Conservation (phyloP, 30 jellyfish, hydroid and myxozoan genomes). For the Aurelia coerulea region DNA sequence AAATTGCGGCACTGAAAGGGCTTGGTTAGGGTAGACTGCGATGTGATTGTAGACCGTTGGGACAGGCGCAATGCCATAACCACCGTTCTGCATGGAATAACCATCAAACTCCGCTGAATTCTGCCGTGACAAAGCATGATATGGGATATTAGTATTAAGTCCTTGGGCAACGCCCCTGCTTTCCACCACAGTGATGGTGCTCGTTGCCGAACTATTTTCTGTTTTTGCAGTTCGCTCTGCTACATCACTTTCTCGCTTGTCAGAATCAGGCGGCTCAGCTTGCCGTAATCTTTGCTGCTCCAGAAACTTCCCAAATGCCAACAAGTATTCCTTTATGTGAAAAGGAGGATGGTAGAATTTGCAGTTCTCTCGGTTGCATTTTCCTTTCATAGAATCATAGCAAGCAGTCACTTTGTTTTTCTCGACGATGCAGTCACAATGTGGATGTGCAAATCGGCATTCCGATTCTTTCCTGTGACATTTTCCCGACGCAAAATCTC, state of each 20-base stretch:
- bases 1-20: no score
- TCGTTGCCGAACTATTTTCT: neutral
- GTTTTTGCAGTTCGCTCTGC: neutral
- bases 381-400: conserved; percentile 68
- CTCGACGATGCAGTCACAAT: conserved; percentile 26
- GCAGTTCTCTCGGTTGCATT: conserved; percentile 65
- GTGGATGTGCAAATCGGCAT: conserved; percentile 78
- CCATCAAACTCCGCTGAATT: no score
- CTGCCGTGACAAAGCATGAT: no score
- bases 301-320: conserved; percentile 53
- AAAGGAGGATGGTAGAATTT: conserved; percentile 70
- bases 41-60: no score
- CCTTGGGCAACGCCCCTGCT: no score
- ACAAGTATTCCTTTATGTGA: conserved; percentile 51
- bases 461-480: conserved; percentile 35
- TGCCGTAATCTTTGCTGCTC: conserved; percentile 40
- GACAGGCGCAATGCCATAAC: no score
- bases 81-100: no score
- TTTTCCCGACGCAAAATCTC: conserved; percentile 57
- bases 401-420: conserved; percentile 66
- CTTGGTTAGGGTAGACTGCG: no score
- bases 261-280: neutral
- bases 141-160: no score
- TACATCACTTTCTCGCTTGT: neutral
- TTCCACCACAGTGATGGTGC: neutral